Evolutionary conservation across 2,797 vertebrate genomes (phyloP), one percentile per base, ranked within the genome.

Genomic region (Fringilla coelebs): DNA sequence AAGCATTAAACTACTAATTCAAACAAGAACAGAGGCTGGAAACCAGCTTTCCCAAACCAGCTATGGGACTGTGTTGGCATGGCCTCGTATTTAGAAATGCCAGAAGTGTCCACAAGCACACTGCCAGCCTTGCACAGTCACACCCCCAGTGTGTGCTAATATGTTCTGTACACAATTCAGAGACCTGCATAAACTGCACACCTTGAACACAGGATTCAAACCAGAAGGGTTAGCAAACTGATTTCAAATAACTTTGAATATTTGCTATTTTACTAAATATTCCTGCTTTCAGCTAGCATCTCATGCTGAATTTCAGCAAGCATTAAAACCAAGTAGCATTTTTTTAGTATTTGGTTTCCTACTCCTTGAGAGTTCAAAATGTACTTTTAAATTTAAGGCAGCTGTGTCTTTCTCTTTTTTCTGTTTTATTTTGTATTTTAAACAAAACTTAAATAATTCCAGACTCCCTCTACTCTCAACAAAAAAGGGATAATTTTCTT

Each of bases 81-180:
- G 1, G 62, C 40, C 41, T 58, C 2, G 0, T 32, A 15, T 55
- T 62, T 11, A 60, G 46, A 82, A 73, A 76, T 6, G 24, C 7
- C 29, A 75, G 8, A 68, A 34, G 24, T 6, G 25, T 16, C 28
- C 60, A 71, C 8, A n/a, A 63, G 31, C 26, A 71, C 55, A 14
- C 0, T 1, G 70, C 32, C 68, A 89, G 73, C 40, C 62, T 68
- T 12, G 7, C 46, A 54, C 0, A 0, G 17, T 28, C 45, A 43
- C 1, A 4, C 24, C 21, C 32, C 18, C 48, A 24, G 17, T 2
- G 11, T 31, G 48, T 10, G 4, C 28, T 52, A 51, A 13, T 11
- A 41, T 9, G 3, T 61, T 36, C 67, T 62, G 41, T 38, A 81
- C 49, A 24, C 19, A 34, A 6, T 41, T 67, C 68, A 55, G 61